Conservation (phyloP, 2,113 vertebrate genomes). For the Regulus satrapa region DNA sequence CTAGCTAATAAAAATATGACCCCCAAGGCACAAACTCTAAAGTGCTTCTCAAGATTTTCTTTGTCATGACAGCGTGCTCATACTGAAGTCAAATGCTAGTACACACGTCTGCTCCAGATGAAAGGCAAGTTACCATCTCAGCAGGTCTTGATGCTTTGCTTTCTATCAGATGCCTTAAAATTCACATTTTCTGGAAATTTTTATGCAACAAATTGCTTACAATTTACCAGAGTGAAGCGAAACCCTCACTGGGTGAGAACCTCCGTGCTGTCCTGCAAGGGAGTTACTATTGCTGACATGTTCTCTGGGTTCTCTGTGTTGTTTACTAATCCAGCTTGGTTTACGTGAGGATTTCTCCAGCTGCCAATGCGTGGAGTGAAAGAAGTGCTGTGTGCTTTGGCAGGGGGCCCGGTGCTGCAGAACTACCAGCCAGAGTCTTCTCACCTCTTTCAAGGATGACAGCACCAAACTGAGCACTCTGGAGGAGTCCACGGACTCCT, state of each 20-base stretch:
- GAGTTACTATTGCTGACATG: background rate
- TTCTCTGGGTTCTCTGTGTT: background rate
- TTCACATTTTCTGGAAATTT: background rate
- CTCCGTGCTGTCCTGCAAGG: background rate
- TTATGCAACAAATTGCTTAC: background rate
- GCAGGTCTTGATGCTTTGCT: background rate
- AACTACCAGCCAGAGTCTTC: background rate
- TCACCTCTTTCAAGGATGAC: background rate
- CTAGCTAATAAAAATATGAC: constrained; percentile 39
- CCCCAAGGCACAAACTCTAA: background rate
- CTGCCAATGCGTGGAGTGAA: background rate
- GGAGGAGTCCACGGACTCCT: background rate
- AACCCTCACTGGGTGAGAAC: background rate
- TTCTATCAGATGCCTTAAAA: background rate
- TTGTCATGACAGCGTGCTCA: background rate
- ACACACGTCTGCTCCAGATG: background rate
- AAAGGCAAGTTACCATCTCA: background rate
- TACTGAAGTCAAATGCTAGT: background rate
- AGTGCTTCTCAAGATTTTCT: background rate
- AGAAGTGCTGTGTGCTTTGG: background rate
- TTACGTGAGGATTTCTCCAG: background rate
- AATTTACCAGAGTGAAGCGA: background rate
- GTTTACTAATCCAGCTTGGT: background rate
- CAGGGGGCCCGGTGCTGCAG: background rate
- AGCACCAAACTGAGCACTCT: background rate